phyloP scores from a whole-genome alignment of 1,140 invertebrate genomes.

The Lamellibrachia luymesi region DNA sequence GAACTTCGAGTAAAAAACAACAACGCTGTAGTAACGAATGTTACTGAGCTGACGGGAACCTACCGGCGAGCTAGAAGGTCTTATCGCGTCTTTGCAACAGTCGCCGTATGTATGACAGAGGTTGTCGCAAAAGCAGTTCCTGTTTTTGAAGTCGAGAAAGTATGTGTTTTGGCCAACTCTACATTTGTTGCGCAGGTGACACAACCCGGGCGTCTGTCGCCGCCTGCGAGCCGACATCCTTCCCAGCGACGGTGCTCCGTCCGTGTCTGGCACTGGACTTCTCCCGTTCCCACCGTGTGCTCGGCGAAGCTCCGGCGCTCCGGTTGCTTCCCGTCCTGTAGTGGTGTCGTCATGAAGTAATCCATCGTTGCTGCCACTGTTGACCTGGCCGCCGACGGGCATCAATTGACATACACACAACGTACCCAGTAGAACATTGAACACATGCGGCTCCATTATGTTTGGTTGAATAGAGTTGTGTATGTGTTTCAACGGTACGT shows the following conservation, averaged over 20 bases:
- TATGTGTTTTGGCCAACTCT: background rate
- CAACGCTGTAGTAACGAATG: too few species aligned
- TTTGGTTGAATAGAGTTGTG: background rate
- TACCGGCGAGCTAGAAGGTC: background rate
- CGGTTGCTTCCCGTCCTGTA: background rate
- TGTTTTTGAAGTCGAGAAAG: background rate
- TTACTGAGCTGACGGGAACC: background rate
- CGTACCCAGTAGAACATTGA: background rate
- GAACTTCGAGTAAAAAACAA: too few species aligned
- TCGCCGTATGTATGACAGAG: slow-evolving; percentile 24
- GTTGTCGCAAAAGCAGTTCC: slow-evolving; percentile 28
- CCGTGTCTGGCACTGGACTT: background rate
- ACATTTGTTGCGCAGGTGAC: background rate
- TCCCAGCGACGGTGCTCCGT: background rate
- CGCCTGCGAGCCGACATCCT: background rate
- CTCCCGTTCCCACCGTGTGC: background rate
- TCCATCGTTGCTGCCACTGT: background rate
- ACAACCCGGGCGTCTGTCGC: background rate
- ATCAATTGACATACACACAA: background rate
- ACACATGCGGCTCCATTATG: background rate
- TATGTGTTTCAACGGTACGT: background rate
- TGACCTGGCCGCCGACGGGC: too few species aligned
- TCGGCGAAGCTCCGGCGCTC: background rate
- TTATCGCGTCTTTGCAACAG: slow-evolving; percentile 22
- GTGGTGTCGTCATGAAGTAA: background rate